phyloP scores from a whole-genome alignment of 2,888 invertebrate species.

The Phyto melanocephala region DNA sequence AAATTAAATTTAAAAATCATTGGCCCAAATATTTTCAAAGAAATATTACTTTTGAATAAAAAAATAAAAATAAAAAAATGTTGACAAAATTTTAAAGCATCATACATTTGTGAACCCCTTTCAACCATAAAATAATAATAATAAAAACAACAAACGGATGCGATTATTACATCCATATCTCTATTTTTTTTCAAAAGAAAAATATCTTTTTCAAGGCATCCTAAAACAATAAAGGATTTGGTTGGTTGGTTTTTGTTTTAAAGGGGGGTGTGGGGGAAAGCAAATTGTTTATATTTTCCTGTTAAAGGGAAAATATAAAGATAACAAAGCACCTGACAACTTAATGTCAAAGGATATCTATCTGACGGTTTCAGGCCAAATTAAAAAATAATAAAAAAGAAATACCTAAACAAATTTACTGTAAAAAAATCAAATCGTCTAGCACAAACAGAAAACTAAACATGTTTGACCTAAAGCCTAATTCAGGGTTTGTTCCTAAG shows the following conservation, averaged over 20 bases:
- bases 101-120: background rate
- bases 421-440: background rate
- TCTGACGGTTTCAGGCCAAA: constrained; percentile 3
- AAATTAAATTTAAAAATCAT: constrained; percentile 65
- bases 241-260: background rate
- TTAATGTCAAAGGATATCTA: constrained; percentile 64
- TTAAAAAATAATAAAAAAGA: constrained; percentile 8
- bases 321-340: constrained; percentile 53
- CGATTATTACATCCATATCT: background rate
- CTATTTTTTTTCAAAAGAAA: background rate
- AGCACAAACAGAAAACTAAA: background rate
- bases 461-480: background rate
- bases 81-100: background rate
- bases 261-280: background rate
- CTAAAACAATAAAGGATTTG: background rate
- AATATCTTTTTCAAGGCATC: background rate
- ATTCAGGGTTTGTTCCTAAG: too few relatives aligned
- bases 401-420: background rate
- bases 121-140: background rate
- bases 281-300: background rate
- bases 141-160: background rate
- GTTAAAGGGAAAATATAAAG: background rate
- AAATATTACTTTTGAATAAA: too few relatives aligned
- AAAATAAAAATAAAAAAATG: background rate
- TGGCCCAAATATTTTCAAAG: constrained; percentile 39